Conservation (phyloP, 2,797 vertebrate species). For the Gymnopithys bicolor region DNA sequence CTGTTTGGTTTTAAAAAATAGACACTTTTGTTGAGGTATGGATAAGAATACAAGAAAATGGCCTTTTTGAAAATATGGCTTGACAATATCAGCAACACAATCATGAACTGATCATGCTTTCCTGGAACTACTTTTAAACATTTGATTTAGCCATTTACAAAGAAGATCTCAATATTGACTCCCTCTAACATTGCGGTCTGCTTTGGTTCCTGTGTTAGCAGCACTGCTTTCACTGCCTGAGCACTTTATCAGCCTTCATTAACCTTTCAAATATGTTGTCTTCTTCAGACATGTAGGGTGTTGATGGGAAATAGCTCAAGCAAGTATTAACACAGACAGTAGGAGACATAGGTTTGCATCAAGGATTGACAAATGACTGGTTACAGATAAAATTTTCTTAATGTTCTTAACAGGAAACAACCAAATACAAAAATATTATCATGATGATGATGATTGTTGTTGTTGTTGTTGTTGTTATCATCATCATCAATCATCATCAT, state of each 20-base stretch:
- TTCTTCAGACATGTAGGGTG: not conserved
- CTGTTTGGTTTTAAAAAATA: not conserved
- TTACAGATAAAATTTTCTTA: not conserved
- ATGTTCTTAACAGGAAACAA: not conserved
- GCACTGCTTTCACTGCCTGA: not conserved
- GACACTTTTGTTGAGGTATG: not conserved
- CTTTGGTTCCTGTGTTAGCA: not conserved
- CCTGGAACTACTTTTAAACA: not conserved
- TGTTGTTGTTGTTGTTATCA: no score
- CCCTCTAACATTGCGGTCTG: not conserved
- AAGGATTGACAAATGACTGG: not conserved
- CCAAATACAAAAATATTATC: not conserved
- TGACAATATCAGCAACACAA: not conserved
- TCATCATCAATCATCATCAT: no score
- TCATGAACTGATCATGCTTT: not conserved
- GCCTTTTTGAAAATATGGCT: not conserved
- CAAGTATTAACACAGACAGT: not conserved
- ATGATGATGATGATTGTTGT: no score
- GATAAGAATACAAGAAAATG: not conserved
- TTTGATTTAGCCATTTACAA: not conserved
- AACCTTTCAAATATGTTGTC: not conserved
- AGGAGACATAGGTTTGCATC: not conserved
- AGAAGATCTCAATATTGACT: not conserved
- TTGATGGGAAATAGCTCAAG: fast-evolving
- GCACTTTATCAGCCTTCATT: not conserved